Evolutionary conservation across 2,888 invertebrate species (phyloP).

Genomic region (Cryptocephalus moraei): DNA sequence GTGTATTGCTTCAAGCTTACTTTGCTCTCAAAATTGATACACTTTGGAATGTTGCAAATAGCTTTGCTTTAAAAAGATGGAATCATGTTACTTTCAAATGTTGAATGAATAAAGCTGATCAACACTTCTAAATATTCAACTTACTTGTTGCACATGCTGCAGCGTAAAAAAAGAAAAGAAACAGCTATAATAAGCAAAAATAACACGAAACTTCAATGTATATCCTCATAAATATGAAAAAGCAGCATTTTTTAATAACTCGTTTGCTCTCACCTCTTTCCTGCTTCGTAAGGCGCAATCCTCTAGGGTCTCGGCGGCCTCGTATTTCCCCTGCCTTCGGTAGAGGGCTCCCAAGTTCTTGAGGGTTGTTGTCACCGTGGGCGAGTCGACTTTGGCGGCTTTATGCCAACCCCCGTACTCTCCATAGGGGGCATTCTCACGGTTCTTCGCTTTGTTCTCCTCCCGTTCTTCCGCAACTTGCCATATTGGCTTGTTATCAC

Average conservation of each 20-base stretch:
- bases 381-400: conserved; percentile 95
- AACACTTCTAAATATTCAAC: conserved; percentile 23
- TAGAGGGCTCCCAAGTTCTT: conserved; percentile 98
- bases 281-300: conserved; percentile 94
- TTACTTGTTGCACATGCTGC: conserved; percentile 57
- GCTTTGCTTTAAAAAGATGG: no score
- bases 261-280: conserved; percentile 64
- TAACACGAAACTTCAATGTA: neutral
- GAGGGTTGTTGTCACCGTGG: conserved; percentile 93
- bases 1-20: no score
- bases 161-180: conserved; percentile 33
- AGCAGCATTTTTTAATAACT: no score
- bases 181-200: conserved; percentile 8
- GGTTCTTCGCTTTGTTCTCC: conserved; percentile 82
- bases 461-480: conserved; percentile 98
- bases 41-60: no score
- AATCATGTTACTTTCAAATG: no score
- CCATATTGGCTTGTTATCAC: conserved; percentile 93
- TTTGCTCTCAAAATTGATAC: no score
- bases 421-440: conserved; percentile 82
- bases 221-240: no score
- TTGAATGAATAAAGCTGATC: no score
- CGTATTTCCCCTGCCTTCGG: conserved; percentile 96
- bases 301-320: conserved; percentile 97
- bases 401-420: conserved; percentile 96